Percentiles rank a stretch among this genome's conserved stretches.
These are phyloP conservation scores for Trialeurodes vaporariorum DNA, from an alignment of 1,140 invertebrate species.

Conservation along the genomic window DNA sequence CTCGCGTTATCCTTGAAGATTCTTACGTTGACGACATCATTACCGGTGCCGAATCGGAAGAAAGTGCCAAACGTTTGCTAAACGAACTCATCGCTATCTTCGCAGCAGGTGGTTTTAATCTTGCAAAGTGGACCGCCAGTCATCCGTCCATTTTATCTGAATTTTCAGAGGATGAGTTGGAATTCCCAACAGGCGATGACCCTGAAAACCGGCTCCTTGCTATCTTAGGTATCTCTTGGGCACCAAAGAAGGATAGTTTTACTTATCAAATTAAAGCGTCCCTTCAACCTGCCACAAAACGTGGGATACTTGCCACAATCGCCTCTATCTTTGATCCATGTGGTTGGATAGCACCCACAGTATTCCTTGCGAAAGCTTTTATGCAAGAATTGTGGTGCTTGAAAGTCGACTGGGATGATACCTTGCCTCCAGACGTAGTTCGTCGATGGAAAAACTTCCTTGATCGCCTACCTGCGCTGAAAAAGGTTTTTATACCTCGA, in stretches of 20 bases:
- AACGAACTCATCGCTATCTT: conserved; percentile 10
- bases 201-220: too few species aligned
- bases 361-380: conserved; percentile 31
- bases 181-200: too few species aligned
- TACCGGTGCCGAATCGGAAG: conserved; percentile 23
- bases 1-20: conserved; percentile 23
- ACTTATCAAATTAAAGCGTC: too few species aligned
- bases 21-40: conserved; percentile 34
- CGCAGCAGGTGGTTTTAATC: conserved; percentile 16
- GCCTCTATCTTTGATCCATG: conserved; percentile 35
- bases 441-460: conserved; percentile 21
- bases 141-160: not conserved
- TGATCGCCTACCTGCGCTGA: conserved; percentile 13
- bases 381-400: conserved; percentile 32
- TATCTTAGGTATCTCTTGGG: too few species aligned
- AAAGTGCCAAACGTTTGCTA: conserved; percentile 21
- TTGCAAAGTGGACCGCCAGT: conserved; percentile 27
- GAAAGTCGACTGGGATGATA: conserved; percentile 31
- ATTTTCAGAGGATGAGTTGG: too few species aligned
- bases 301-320: conserved; percentile 28
- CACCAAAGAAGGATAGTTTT: too few species aligned
- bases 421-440: conserved; percentile 21
- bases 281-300: too few species aligned
- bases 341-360: conserved; percentile 31
- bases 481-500: conserved; percentile 19